These are phyloP conservation scores for Pogoniulus pusillus DNA, from an alignment of 2,797 vertebrate genomes.

Conservation along the genomic window DNA sequence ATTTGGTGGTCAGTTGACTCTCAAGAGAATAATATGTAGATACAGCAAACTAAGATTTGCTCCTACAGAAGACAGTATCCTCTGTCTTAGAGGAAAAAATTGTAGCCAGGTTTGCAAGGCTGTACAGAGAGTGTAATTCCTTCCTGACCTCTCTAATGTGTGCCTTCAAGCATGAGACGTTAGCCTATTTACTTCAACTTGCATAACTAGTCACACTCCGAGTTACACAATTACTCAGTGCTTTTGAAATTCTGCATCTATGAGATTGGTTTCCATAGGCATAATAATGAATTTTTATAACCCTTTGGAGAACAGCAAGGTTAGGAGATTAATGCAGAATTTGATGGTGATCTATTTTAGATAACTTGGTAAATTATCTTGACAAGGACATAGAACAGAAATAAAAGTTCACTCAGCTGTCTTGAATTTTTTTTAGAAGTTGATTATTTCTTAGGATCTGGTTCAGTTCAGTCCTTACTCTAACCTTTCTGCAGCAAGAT, in stretches of 20 bases:
- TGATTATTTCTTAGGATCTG: not conserved
- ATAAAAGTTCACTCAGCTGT: not conserved
- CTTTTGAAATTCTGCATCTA: not conserved
- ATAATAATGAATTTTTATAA: not conserved
- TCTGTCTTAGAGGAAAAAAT: not conserved
- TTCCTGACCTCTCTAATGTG: not conserved
- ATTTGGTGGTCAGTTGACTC: not conserved
- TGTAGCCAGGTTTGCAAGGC: not conserved
- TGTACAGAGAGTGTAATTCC: not conserved
- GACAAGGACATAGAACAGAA: not conserved
- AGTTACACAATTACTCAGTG: not conserved
- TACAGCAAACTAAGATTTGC: not conserved
- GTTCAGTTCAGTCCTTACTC: not conserved
- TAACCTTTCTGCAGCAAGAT: not conserved
- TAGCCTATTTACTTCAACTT: slow-evolving; percentile 9
- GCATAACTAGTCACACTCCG: not conserved
- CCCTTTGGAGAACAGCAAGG: slow-evolving; percentile 6
- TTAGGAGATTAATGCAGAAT: slow-evolving; percentile 24
- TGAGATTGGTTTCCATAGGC: not conserved
- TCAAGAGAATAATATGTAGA: not conserved
- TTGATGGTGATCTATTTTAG: not conserved
- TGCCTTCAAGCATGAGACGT: not conserved
- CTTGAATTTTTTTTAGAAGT: not conserved
- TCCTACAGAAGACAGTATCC: not conserved
- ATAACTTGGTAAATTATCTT: not conserved